These are phyloP conservation scores for Zoanthus sansibaricus DNA, from an alignment of 92 coral and sea anemone genomes.

Conservation along the genomic window DNA sequence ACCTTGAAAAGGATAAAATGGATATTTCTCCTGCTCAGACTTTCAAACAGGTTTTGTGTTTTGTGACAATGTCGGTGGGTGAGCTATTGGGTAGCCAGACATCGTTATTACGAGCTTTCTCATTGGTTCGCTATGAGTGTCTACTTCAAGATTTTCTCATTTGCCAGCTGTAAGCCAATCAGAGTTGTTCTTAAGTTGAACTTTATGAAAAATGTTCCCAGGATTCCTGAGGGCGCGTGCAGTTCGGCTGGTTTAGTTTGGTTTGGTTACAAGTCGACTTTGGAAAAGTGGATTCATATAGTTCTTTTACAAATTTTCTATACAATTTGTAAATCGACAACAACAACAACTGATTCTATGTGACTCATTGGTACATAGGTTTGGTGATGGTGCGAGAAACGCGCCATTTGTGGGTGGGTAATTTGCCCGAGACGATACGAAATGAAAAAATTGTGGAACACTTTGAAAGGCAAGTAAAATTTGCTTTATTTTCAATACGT, in stretches of 20 bases:
- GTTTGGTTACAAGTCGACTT: background rate
- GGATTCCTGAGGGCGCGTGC: constrained; percentile 25
- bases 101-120: background rate
- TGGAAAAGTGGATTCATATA: background rate
- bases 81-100: background rate
- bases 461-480: constrained; percentile 78
- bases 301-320: constrained; percentile 3
- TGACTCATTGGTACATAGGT: background rate
- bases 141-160: background rate
- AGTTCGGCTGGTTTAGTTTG: background rate
- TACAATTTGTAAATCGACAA: background rate
- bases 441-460: constrained; percentile 94
- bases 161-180: constrained; percentile 27
- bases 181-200: background rate
- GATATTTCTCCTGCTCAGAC: background rate
- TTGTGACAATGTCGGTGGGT: background rate
- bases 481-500: background rate
- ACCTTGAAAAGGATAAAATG: background rate
- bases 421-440: constrained; percentile 93
- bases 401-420: constrained; percentile 99
- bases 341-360: background rate
- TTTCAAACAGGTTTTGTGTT: background rate
- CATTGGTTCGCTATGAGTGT: background rate
- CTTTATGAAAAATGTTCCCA: constrained; percentile 7
- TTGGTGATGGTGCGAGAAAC: constrained; percentile 95